phyloP scores from a whole-genome alignment of 1,140 invertebrate species.

The Chironomus striatipennis region DNA sequence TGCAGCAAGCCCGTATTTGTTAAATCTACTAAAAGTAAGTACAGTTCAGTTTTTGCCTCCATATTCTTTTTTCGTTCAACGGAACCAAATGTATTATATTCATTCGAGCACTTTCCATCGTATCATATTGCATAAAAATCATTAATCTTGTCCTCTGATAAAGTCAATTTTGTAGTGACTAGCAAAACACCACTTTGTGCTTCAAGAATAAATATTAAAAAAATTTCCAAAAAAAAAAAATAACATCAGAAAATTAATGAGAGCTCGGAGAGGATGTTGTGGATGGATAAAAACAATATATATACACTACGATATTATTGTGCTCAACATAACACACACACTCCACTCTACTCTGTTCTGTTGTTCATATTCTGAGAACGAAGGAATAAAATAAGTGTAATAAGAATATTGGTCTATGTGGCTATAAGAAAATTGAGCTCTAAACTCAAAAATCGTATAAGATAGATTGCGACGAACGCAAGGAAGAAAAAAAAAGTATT shows the following conservation, averaged over 20 bases:
- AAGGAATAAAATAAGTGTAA: neutral
- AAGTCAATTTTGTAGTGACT: neutral
- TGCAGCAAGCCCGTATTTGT: conserved; percentile 52
- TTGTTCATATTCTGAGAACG: neutral
- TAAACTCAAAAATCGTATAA: neutral
- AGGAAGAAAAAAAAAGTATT: neutral
- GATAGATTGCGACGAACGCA: neutral
- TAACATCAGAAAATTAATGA: conserved; percentile 14
- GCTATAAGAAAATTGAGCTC: neutral
- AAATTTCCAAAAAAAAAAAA: neutral
- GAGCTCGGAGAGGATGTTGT: conserved; percentile 5
- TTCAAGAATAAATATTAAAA: neutral
- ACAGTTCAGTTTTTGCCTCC: conserved; percentile 21
- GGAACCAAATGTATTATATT: neutral
- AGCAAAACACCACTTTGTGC: neutral
- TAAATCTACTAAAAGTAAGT: conserved; percentile 52
- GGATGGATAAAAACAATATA: conserved; percentile 1
- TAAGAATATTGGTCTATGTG: neutral
- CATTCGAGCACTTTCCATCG: neutral
- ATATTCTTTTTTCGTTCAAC: conserved; percentile 20
- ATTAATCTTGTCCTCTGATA: neutral
- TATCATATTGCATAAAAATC: neutral
- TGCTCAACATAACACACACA: neutral
- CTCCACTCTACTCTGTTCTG: neutral
- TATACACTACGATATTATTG: neutral